Evolutionary conservation across 2,888 invertebrate genomes (phyloP).

Genomic region (Cosmopolites sordidus): DNA sequence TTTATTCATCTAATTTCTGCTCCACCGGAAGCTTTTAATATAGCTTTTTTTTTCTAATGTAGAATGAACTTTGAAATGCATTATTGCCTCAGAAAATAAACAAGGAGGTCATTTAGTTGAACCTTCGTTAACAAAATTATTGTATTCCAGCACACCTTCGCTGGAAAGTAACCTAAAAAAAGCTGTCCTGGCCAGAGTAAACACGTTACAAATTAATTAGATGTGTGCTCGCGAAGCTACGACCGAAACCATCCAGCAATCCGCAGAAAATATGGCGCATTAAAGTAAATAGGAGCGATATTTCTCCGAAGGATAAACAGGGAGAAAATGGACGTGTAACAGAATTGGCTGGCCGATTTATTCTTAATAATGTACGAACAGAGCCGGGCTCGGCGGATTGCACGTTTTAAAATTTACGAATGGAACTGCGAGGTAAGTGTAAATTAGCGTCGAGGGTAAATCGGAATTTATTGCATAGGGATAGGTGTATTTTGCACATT

Average conservation of each 20-base stretch:
- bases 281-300: constrained; percentile 26
- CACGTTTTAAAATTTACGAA: no score
- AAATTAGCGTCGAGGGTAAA: no score
- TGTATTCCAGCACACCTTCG: not conserved
- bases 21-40: no score
- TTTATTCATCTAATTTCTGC: no score
- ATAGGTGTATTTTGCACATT: no score
- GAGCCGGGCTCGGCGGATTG: no score
- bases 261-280: constrained; percentile 24
- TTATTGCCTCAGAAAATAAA: no score
- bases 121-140: not conserved
- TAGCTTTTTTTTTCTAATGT: no score
- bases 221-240: constrained; percentile 9
- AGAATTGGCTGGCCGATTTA: constrained; percentile 26
- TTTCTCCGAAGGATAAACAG: constrained; percentile 26
- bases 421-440: no score
- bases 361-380: constrained; percentile 21
- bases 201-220: constrained; percentile 2
- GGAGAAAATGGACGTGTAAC: constrained; percentile 23
- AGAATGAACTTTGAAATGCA: no score
- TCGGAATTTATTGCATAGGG: no score
- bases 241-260: constrained; percentile 21
- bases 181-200: not conserved
- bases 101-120: not conserved
- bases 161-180: not conserved